Evolutionary conservation across 2,888 invertebrate genomes (phyloP), one percentile per base, ranked within the genome.

Genomic region (Platerodrilus igneus): DNA sequence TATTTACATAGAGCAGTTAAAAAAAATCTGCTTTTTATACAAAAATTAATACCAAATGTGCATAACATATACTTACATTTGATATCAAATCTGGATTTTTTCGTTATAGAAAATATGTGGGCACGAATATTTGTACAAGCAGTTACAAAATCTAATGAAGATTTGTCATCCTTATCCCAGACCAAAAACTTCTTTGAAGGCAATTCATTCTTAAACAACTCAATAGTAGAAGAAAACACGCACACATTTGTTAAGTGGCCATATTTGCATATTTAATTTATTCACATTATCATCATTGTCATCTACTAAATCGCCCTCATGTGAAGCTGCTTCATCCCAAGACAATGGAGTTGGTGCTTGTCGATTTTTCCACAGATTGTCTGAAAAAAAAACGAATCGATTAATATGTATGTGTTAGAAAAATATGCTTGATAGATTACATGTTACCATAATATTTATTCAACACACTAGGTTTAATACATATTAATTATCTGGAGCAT

Each of bases 81-180:
- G 8, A 94, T 83, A 58, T 94, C 91, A 65, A 97, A 99, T 28
- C 88, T 77, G 0, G 89, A 87, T 61, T 94, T 92, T 39, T 79
- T 76, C 2, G 77, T 70, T 62, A 99, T 99, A 37, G 84, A 81
- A 69, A 96, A 99, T 54, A 95, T 86, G 56, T 84, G 75, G 0
- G 92, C 83, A 23, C 99, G 78, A 37, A 99, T 81, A 66, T 99
- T 99, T 0, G 97, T 86, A 65, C 93, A 91, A 0, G 93, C 83
- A 0, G 94, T 86, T 2, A 99, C 97, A 69, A 99, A 99, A 67
- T 97, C 87, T 90, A 97, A 89, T 0, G 87, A 84, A 41, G 78
- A 72, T 57, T 83, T 83, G 60, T 97, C 94, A 66, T 99, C 99
- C 72, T 99, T 99, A 67, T 99, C 97, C 97, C 97, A 99, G 35